A percentile compares a stretch with the other conserved stretches of the same genome.
Conservation (phyloP, 1,140 invertebrate species). For the Drosophila gunungcola region DNA sequence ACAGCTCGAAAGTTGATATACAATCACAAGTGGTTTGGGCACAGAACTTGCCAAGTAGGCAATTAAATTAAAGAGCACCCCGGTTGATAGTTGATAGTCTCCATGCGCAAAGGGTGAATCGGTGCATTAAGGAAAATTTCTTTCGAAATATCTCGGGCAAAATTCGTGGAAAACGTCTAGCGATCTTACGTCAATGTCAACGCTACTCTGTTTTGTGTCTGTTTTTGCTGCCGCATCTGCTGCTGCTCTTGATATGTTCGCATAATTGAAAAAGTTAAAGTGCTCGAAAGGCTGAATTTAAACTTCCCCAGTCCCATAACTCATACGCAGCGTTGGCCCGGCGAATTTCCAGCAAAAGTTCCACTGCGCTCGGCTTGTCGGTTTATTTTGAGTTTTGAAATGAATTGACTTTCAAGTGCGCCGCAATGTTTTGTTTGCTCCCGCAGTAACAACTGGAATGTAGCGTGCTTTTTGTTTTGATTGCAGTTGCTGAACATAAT, state of each 20-base stretch:
- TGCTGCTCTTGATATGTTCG: constrained; percentile 51
- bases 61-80: constrained; percentile 45
- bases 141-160: background rate
- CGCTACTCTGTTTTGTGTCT: constrained; percentile 6
- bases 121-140: background rate
- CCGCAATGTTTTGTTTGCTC: constrained; percentile 54
- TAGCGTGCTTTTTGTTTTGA: constrained; percentile 68
- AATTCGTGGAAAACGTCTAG: background rate
- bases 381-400: constrained; percentile 55
- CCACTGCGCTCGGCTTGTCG: constrained; percentile 7
- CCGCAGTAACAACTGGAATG: constrained; percentile 29
- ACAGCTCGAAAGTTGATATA: constrained; percentile 40
- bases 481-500: constrained; percentile 77
- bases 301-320: constrained; percentile 45
- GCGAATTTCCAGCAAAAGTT: constrained; percentile 20
- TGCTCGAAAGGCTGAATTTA: constrained; percentile 31
- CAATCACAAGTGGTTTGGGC: constrained; percentile 30
- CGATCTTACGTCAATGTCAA: constrained; percentile 40
- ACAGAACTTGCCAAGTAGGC: constrained; percentile 35
- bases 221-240: constrained; percentile 7
- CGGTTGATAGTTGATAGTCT: constrained; percentile 13
- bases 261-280: constrained; percentile 76
- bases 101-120: constrained; percentile 3
- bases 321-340: constrained; percentile 63
- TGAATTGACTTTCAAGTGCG: constrained; percentile 76